Evolutionary conservation across 2,113 vertebrate species (phyloP).

Genomic region (Myotis davidii): DNA sequence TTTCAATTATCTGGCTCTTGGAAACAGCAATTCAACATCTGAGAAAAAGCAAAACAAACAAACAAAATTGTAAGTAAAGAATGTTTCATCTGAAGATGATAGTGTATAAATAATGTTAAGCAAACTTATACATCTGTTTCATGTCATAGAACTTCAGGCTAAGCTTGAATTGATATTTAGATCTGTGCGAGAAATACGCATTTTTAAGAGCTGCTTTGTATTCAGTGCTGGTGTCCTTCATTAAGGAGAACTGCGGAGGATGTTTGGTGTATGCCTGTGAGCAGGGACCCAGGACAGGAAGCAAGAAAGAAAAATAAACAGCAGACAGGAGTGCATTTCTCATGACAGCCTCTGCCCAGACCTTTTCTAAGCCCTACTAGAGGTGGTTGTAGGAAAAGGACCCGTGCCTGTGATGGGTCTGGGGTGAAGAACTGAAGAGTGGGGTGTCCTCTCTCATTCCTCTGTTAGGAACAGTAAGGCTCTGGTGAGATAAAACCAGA

Average conservation of each 20-base stretch:
- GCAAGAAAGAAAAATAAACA: neutral
- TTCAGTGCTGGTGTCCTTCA: neutral
- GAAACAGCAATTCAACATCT: neutral
- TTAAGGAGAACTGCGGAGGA: neutral
- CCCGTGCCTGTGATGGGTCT: neutral
- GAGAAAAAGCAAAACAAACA: neutral
- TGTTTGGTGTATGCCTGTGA: neutral
- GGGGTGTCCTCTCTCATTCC: neutral
- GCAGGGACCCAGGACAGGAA: neutral
- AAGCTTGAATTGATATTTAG: neutral
- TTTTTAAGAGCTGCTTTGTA: neutral
- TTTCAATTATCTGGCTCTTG: constrained; percentile 34
- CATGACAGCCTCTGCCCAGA: neutral
- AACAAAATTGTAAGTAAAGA: constrained; percentile 32
- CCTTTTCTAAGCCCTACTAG: neutral
- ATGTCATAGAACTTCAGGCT: neutral
- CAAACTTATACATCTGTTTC: neutral
- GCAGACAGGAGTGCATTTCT: neutral
- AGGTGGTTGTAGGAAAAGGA: neutral
- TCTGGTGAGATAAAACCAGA: neutral
- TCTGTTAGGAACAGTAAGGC: neutral
- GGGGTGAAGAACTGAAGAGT: neutral
- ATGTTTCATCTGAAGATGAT: neutral
- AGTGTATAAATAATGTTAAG: neutral
- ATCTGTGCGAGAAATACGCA: neutral